Evolutionary conservation across 2,888 invertebrate genomes (phyloP), one percentile per base, ranked within the genome.

Genomic region (Watsonalla binaria): DNA sequence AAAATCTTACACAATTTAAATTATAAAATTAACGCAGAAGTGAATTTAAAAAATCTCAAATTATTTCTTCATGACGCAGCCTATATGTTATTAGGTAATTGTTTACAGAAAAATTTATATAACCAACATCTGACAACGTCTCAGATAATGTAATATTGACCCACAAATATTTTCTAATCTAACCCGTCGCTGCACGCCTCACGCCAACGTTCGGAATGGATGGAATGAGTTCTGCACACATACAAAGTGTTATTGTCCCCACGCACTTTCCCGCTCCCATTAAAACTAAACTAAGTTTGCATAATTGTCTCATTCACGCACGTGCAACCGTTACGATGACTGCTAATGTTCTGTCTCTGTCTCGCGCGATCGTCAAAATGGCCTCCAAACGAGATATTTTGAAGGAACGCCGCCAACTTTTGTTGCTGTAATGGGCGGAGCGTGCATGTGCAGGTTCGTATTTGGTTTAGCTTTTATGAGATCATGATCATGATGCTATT

Each of bases 311-410:
- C 88, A 83, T 86, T 90, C 88, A 80, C 87, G 84, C 90, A 80
- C 82, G 76, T 70, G 66, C 74, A 65, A 71, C 72, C 70, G 82
- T 80, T 77, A 78, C 66, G 72, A 73, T 62, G 59, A 72, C 60
- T 63, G 56, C 58, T 62, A 62, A 63, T 75, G 62, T 60, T 68
- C 76, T 80, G 69, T 90, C 90, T 82, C 84, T 68, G 63, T 90
- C 80, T 59, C 80, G 66, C 90, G 62, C 82, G 79, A 78, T 89
- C 90, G 85, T 90, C 90, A 90, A 90, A 90, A 90, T 90, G 90
- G 90, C 90, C 85, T 89, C 90, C 90, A 89, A 90, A 90, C 90
- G 89, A 88, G 90, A 88, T 90, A 84, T 90, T 90, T 90, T 90
- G 90, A 90, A 90, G 89, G 87, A 90, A 88, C 88, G 80, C 84